Base-by-base conservation (phyloP, 2,888 invertebrate genomes). In the Stenolophus ochropezus region DNA sequence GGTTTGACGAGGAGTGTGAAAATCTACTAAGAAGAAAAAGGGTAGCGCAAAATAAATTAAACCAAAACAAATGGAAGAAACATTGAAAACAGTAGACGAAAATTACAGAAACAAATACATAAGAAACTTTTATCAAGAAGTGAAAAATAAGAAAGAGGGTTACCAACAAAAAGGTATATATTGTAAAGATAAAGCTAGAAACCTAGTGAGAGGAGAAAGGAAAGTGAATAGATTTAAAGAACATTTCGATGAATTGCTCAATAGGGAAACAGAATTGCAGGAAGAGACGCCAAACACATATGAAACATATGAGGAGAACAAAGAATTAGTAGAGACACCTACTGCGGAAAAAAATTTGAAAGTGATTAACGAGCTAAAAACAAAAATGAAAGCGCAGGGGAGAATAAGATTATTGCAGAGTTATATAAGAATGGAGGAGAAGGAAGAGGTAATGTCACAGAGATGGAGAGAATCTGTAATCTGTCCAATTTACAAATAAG, bases 381-480 rank as follows among this genome's bases (percentile, higher is more conserved):
- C n/a, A n/a, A 71, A 14, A 14, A 71, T 16, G 42, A 42, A 71
- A 71, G 71, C 16, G 33, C 18, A 14, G 71, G 42, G 4, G 71
- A n/a, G 11, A 71, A 33, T 18, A 16, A 16, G 5, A 71, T 71
- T 27, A 14, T 14, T 11, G 71, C 47, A 1, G 71, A 71, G 42
- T 5, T 71, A 16, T 71, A 42, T 42, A 71, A 71, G 16, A 8
- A 71, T 14, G 71, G 71, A 21, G 71, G 71, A 4, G 18, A 71
- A 71, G 42, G 11, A 4, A 5, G 71, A 71, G 18, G 8, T n/a
- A 20, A 71, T 71, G 33, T 42, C 71, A 42, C n/a, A 42, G 14
- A 71, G 33, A 16, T 71, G 71, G 71, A 71, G 27, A 27, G 71
- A 33, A 16, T 14, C 14, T 14, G 20, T 71, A 8, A 71, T 42